Evolutionary conservation across 2,113 vertebrate species (phyloP).

Genomic region (Zeus faber): DNA sequence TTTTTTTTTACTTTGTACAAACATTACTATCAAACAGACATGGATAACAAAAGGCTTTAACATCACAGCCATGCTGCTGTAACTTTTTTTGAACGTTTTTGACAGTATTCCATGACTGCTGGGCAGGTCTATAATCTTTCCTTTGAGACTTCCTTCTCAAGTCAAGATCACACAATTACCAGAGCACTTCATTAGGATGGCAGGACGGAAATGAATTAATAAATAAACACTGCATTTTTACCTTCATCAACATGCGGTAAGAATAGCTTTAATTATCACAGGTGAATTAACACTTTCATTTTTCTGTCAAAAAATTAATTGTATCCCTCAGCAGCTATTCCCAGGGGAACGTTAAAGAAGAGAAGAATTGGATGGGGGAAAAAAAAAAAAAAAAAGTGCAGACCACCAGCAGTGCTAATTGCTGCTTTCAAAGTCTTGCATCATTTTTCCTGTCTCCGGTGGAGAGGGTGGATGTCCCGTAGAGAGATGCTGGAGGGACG

Average conservation of each 20-base stretch:
- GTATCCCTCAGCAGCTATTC: conserved; percentile 71
- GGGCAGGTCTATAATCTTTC: conserved; percentile 68
- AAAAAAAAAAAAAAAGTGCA: conserved; percentile 21
- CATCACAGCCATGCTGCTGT: conserved; percentile 55
- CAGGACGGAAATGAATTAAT: conserved; percentile 62
- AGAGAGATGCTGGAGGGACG: conserved; percentile 48
- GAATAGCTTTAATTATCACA: conserved; percentile 78
- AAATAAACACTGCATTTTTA: conserved; percentile 71
- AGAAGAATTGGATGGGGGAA: conserved; percentile 49
- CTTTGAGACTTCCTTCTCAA: conserved; percentile 69
- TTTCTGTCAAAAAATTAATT: conserved; percentile 78
- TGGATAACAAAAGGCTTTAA: conserved; percentile 35
- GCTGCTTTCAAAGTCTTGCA: conserved; percentile 71
- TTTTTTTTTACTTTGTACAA: background rate
- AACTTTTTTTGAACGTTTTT: conserved; percentile 61
- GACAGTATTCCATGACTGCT: conserved; percentile 67
- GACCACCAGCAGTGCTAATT: conserved; percentile 75
- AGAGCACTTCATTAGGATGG: conserved; percentile 55
- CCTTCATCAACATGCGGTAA: conserved; percentile 70
- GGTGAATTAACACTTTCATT: conserved; percentile 77
- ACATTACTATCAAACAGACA: conserved; percentile 43
- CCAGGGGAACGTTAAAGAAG: conserved; percentile 52
- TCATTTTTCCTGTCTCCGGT: conserved; percentile 55
- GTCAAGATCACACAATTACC: conserved; percentile 68
- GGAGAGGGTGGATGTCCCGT: conserved; percentile 45